These are phyloP conservation scores for Zaprionus bogoriensis DNA, from an alignment of 2,888 invertebrate genomes.

Conservation along the genomic window DNA sequence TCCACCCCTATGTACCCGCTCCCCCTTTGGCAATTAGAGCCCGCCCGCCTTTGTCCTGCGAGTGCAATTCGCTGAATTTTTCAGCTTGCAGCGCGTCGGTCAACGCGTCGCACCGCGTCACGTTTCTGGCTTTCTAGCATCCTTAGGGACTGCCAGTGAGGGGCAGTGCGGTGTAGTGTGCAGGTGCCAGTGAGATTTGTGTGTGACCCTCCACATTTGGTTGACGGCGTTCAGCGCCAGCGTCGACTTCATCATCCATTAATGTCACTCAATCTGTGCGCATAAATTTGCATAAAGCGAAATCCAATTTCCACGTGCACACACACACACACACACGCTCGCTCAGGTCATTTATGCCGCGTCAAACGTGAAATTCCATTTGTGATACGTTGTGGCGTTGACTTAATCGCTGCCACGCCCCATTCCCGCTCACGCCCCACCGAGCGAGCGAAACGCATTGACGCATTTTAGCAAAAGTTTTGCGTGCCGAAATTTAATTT, in stretches of 20 bases:
- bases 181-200: too few species aligned
- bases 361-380: slow-evolving; percentile 30
- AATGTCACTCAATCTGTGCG: slow-evolving; percentile 76
- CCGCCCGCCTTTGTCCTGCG: slow-evolving; percentile 31
- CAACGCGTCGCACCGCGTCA: slow-evolving; percentile 3
- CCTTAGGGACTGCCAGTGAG: neutral
- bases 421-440: neutral
- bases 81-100: slow-evolving; percentile 18
- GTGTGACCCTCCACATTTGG: slow-evolving; percentile 4
- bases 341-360: neutral
- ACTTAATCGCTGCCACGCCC: slow-evolving; percentile 49
- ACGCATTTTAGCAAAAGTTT: slow-evolving; percentile 40
- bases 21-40: slow-evolving; percentile 23
- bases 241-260: slow-evolving; percentile 72
- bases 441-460: slow-evolving; percentile 11
- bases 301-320: slow-evolving; percentile 65
- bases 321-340: slow-evolving; percentile 12
- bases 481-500: slow-evolving; percentile 71
- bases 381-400: slow-evolving; percentile 29
- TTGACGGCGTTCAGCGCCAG: slow-evolving; percentile 5
- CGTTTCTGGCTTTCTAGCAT: neutral
- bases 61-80: slow-evolving; percentile 46
- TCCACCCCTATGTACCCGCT: neutral
- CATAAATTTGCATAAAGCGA: slow-evolving; percentile 75
- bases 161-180: neutral